phyloP scores from a whole-genome alignment of 2,888 invertebrate genomes.

The Leptopilina syphax region DNA sequence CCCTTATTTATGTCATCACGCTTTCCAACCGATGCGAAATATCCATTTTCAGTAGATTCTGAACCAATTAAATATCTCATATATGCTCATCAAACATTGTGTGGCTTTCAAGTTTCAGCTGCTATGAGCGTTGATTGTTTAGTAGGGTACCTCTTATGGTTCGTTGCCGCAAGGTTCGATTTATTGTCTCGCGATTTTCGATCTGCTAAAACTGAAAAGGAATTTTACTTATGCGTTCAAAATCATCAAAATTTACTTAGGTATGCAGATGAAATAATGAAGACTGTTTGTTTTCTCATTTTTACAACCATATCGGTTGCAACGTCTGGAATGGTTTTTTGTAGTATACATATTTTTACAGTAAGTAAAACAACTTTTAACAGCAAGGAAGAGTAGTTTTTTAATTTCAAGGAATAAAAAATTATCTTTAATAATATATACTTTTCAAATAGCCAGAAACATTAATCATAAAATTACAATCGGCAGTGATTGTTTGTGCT shows the following conservation, averaged over 20 bases:
- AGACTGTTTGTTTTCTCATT: background rate
- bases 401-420: background rate
- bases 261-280: constrained; percentile 2
- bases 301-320: constrained; percentile 9
- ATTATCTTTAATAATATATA: background rate
- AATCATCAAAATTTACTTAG: constrained; percentile 23
- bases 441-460: constrained; percentile 7
- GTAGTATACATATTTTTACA: constrained; percentile 24
- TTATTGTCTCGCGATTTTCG: constrained; percentile 9
- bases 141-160: constrained; percentile 22
- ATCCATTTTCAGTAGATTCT: background rate
- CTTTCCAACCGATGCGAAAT: constrained; percentile 31
- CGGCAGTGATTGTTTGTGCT: constrained; percentile 2
- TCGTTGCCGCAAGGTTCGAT: constrained; percentile 24
- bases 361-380: background rate
- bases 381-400: too few relatives aligned
- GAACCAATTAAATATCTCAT: constrained; percentile 2
- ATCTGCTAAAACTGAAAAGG: constrained; percentile 16
- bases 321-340: constrained; percentile 4
- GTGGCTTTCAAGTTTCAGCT: constrained; percentile 36
- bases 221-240: background rate
- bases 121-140: constrained; percentile 30
- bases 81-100: constrained; percentile 29
- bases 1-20: constrained; percentile 22
- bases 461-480: constrained; percentile 27